phyloP scores from a whole-genome alignment of 1,140 invertebrate species.

The Drosophila arawakana region DNA sequence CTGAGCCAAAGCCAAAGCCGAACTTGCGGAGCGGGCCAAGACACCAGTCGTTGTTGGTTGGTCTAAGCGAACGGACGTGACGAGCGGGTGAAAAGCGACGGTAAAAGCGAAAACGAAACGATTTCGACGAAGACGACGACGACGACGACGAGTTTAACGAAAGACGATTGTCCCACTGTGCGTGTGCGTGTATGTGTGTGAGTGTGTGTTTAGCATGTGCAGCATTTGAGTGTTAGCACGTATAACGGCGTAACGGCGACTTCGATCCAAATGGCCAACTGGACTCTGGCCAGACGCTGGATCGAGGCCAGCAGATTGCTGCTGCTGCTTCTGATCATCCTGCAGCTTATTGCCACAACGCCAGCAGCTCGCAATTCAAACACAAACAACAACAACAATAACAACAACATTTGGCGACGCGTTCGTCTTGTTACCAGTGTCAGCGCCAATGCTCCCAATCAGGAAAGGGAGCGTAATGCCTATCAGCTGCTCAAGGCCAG shows the following conservation, averaged over 20 bases:
- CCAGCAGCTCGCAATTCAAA: conserved; percentile 56
- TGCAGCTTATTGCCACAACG: conserved; percentile 66
- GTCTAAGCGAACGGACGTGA: conserved; percentile 67
- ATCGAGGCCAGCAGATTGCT: conserved; percentile 58
- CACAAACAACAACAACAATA: conserved; percentile 15
- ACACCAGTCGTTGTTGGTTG: conserved; percentile 40
- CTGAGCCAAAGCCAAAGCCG: conserved; percentile 42
- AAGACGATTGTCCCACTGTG: conserved; percentile 8
- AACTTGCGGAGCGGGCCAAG: too few relatives aligned
- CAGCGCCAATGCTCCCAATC: conserved; percentile 32
- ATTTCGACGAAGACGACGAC: conserved; percentile 5
- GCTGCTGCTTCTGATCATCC: conserved; percentile 59
- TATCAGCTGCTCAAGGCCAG: conserved; percentile 67
- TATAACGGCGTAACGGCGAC: conserved; percentile 16
- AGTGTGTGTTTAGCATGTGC: conserved; percentile 49
- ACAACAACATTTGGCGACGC: conserved; percentile 70
- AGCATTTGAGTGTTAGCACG: conserved; percentile 52
- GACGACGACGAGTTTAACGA: conserved; percentile 23
- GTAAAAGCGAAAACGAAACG: conserved; percentile 16
- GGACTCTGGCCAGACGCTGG: conserved; percentile 28
- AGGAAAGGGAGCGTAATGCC: conserved; percentile 63
- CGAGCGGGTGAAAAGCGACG: conserved; percentile 53
- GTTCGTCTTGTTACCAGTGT: conserved; percentile 69
- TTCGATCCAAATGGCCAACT: conserved; percentile 62
- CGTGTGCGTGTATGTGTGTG: conserved; percentile 12